phyloP scores from a whole-genome alignment of 2,888 invertebrate species.

The Polia nebulosa region DNA sequence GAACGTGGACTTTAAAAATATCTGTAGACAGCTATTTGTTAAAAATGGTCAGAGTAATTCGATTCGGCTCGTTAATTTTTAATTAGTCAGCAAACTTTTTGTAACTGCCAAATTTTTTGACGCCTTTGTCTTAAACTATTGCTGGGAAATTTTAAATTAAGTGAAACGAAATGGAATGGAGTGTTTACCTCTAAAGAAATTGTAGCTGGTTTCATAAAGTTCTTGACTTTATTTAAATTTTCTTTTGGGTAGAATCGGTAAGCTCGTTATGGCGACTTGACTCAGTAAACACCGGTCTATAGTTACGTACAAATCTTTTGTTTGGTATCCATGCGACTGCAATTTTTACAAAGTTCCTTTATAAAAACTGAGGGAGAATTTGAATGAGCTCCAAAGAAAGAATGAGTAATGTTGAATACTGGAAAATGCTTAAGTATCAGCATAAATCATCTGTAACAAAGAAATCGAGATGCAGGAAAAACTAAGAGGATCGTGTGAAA shows the following conservation, averaged over 20 bases:
- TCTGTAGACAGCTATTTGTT: conserved; percentile 65
- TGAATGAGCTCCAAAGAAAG: conserved; percentile 65
- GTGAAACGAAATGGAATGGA: conserved; percentile 40
- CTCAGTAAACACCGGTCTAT: conserved; percentile 6
- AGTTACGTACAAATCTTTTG: conserved; percentile 10
- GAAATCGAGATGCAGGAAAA: conserved; percentile 69
- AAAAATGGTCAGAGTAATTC: conserved; percentile 61
- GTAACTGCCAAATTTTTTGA: conserved; percentile 46
- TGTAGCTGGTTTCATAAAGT: conserved; percentile 18
- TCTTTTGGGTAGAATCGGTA: conserved; percentile 12
- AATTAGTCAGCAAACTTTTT: conserved; percentile 56
- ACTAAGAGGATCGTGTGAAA: conserved; percentile 66
- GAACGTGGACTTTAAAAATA: conserved; percentile 56
- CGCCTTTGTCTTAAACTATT: conserved; percentile 50
- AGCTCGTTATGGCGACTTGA: background rate
- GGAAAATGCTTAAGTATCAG: conserved; percentile 75
- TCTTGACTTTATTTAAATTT: conserved; percentile 17
- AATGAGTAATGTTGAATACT: conserved; percentile 72
- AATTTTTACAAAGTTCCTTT: conserved; percentile 53
- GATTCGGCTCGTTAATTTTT: conserved; percentile 63
- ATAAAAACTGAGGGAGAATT: conserved; percentile 62
- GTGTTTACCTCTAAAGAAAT: conserved; percentile 26
- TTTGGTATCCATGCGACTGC: conserved; percentile 44
- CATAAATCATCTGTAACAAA: conserved; percentile 77
- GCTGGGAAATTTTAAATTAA: conserved; percentile 32